Conservation (phyloP, 1,140 invertebrate genomes). For the Acromyrmex heyeri region DNA sequence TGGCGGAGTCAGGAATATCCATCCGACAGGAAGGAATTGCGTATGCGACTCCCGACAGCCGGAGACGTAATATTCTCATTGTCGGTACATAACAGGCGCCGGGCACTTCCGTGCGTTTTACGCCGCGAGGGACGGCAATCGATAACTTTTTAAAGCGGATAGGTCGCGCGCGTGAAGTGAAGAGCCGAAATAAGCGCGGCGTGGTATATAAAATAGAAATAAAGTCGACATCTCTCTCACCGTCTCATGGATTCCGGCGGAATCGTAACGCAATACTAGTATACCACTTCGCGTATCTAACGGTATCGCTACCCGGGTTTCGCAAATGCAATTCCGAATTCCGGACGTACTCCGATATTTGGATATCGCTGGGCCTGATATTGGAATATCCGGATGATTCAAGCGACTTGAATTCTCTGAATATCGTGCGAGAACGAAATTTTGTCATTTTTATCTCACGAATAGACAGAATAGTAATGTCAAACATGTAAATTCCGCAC, state of each 20-base stretch:
- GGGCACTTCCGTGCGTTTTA: slow-evolving; percentile 60
- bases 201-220: slow-evolving; percentile 33
- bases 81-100: slow-evolving; percentile 62
- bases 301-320: slow-evolving; percentile 45
- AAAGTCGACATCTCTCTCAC: slow-evolving; percentile 10
- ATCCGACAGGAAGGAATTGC: slow-evolving; percentile 57
- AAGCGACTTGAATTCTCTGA: slow-evolving; percentile 57
- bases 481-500: slow-evolving; percentile 16
- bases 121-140: slow-evolving; percentile 52
- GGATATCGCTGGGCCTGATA: slow-evolving; percentile 57
- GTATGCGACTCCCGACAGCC: slow-evolving; percentile 62
- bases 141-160: slow-evolving; percentile 64
- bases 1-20: slow-evolving; percentile 44
- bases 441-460: slow-evolving; percentile 51
- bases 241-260: slow-evolving; percentile 16
- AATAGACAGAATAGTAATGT: slow-evolving; percentile 52
- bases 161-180: slow-evolving; percentile 21
- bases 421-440: slow-evolving; percentile 50
- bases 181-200: background rate
- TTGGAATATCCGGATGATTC: slow-evolving; percentile 56
- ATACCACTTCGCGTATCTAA: slow-evolving; percentile 47
- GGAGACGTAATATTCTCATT: slow-evolving; percentile 65
- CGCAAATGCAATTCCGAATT: slow-evolving; percentile 59
- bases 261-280: slow-evolving; percentile 35
- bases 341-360: slow-evolving; percentile 63